These are phyloP conservation scores for Callopanchax toddi DNA, from an alignment of 2,113 vertebrate species.

Conservation along the genomic window DNA sequence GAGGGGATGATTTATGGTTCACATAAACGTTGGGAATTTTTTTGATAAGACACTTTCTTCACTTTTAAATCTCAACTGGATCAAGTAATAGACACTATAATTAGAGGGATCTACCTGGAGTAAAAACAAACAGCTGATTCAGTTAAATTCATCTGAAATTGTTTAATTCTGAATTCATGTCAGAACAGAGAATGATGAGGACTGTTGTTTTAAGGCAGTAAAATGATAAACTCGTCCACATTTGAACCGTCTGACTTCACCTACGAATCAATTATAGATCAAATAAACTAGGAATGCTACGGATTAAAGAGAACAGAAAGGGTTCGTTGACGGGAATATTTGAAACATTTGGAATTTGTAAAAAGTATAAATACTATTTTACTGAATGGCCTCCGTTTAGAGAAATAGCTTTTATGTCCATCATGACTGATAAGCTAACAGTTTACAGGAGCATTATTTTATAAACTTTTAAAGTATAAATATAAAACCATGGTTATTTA, in stretches of 20 bases:
- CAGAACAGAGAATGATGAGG: conserved; percentile 3
- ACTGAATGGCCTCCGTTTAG: no score
- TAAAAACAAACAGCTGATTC: not conserved
- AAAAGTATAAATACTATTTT: no score
- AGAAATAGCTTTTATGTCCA: no score
- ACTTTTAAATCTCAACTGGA: conserved; percentile 21
- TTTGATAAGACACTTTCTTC: not conserved
- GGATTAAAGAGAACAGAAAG: conserved; percentile 16
- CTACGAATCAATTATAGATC: not conserved
- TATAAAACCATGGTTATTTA: no score
- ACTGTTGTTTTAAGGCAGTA: conserved; percentile 60
- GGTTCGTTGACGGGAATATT: no score
- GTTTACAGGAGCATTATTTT: no score
- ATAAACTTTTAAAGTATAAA: no score
- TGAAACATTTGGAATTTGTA: no score
- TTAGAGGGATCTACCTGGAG: conserved; percentile 14
- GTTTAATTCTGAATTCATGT: conserved; percentile 2
- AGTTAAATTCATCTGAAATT: conserved; percentile 31
- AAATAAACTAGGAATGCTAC: conserved; percentile 31
- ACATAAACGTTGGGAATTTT: conserved; percentile 36
- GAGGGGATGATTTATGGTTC: conserved; percentile 24
- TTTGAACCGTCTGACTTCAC: not conserved
- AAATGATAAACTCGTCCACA: conserved; percentile 5
- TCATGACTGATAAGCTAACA: no score
- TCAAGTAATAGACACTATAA: conserved; percentile 29